Evolutionary conservation across 2,797 vertebrate species (phyloP).

Genomic region (Heteromormyrus szaboi): DNA sequence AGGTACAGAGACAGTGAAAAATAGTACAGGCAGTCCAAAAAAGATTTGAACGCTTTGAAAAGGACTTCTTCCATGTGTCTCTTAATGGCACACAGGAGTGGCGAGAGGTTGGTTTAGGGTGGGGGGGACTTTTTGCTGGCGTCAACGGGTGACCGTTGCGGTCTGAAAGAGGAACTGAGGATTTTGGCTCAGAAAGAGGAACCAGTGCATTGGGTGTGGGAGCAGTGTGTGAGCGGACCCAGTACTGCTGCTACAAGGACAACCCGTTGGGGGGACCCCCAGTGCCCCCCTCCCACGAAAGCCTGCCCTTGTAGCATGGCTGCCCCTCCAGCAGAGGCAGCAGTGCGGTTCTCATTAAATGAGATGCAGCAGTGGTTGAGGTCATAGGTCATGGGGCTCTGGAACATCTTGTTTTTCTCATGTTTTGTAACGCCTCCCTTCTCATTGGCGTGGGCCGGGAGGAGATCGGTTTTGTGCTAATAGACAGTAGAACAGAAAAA

Average conservation of each 20-base stretch:
- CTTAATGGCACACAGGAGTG: background rate
- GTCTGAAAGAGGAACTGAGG: constrained; percentile 10
- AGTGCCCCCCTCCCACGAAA: background rate
- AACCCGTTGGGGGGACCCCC: background rate
- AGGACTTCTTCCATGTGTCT: background rate
- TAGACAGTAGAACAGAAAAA: background rate
- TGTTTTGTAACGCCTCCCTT: background rate
- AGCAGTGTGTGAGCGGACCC: background rate
- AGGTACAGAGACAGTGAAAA: background rate
- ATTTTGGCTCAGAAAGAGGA: background rate
- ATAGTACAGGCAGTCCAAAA: background rate
- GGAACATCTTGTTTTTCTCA: background rate
- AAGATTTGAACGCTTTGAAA: background rate
- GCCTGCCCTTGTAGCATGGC: background rate
- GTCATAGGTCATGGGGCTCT: background rate
- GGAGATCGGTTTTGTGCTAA: background rate
- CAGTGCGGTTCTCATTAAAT: background rate
- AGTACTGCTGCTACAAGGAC: background rate
- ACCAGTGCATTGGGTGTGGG: background rate
- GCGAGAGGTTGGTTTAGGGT: background rate
- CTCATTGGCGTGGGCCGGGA: background rate
- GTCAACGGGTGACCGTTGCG: background rate
- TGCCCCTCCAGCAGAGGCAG: background rate
- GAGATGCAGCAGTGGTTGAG: background rate
- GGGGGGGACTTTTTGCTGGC: background rate